phyloP scores from a whole-genome alignment of 37 sponge, comb jelly and placozoan genomes.

The Agelas oroides region DNA sequence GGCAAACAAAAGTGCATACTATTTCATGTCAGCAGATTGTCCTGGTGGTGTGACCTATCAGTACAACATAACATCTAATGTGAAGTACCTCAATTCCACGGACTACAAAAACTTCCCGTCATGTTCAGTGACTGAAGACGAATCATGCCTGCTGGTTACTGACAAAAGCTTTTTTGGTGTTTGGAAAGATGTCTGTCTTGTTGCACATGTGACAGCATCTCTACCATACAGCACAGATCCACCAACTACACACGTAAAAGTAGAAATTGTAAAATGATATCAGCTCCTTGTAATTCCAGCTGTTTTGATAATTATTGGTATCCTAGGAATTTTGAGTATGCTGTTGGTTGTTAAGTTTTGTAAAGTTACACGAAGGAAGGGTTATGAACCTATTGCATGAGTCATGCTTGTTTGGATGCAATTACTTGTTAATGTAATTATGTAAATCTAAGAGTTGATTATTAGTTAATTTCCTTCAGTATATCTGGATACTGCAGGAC shows the following conservation, averaged over 20 bases:
- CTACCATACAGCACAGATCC: neutral
- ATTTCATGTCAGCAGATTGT: neutral
- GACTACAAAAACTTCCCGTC: neutral
- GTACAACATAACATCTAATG: neutral
- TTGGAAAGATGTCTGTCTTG: neutral
- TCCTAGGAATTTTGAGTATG: neutral
- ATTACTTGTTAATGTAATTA: too few relatives aligned
- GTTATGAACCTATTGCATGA: too few relatives aligned
- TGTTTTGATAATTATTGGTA: neutral
- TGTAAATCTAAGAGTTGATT: too few relatives aligned
- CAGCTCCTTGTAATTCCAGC: neutral
- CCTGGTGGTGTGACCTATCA: neutral
- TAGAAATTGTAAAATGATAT: neutral
- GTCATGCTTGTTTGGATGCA: too few relatives aligned
- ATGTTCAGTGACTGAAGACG: neutral
- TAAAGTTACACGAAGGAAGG: too few relatives aligned
- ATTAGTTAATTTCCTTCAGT: too few relatives aligned
- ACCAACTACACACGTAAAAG: neutral
- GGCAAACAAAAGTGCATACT: neutral
- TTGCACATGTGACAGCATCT: neutral
- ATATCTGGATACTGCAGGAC: too few relatives aligned
- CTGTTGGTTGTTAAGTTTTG: neutral
- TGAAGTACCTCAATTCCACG: neutral
- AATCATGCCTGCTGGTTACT: neutral
- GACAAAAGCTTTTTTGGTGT: neutral